Evolutionary conservation across 1,140 invertebrate species (phyloP).

Genomic region (Papilio dardanus): DNA sequence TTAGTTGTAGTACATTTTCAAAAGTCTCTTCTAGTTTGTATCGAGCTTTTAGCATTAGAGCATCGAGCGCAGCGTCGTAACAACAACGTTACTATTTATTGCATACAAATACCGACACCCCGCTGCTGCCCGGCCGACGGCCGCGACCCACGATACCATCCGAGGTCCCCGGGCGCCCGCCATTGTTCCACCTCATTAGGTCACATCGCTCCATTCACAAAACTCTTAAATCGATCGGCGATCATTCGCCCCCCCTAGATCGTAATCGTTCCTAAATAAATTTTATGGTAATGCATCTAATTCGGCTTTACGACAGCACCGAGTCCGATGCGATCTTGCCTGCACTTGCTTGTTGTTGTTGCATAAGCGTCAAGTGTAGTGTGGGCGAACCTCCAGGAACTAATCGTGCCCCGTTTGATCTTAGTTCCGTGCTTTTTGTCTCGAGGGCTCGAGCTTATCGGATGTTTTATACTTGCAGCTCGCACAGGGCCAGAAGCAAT

Average conservation of each 20-base stretch:
- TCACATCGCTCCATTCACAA: slow-evolving; percentile 51
- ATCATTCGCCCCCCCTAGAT: slow-evolving; percentile 36
- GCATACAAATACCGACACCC: slow-evolving; percentile 28
- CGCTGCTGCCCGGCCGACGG: slow-evolving; percentile 18
- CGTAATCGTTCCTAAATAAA: slow-evolving; percentile 57
- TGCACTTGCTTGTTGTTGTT: slow-evolving; percentile 45
- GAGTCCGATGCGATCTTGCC: slow-evolving; percentile 48
- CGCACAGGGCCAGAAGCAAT: slow-evolving; percentile 13
- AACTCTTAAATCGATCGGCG: slow-evolving; percentile 44
- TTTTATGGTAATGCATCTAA: slow-evolving; percentile 67
- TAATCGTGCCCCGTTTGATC: slow-evolving; percentile 33
- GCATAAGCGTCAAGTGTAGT: slow-evolving; percentile 54
- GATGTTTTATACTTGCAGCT: slow-evolving; percentile 19
- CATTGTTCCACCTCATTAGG: slow-evolving; percentile 64
- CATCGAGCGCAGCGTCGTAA: not conserved
- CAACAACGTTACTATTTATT: slow-evolving; percentile 25
- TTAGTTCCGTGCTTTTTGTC: slow-evolving; percentile 23
- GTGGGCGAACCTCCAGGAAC: slow-evolving; percentile 34
- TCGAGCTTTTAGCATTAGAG: not conserved
- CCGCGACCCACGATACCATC: slow-evolving; percentile 9
- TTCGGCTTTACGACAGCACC: slow-evolving; percentile 47
- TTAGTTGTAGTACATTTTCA: not conserved
- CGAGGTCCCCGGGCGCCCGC: slow-evolving; percentile 54
- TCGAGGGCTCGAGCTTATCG: slow-evolving; percentile 22
- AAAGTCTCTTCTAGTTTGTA: not conserved